A percentile compares a stretch with the other conserved stretches of the same genome.
These are phyloP conservation scores for Diuraphis noxia DNA, from an alignment of 1,140 invertebrate species.

Conservation along the genomic window DNA sequence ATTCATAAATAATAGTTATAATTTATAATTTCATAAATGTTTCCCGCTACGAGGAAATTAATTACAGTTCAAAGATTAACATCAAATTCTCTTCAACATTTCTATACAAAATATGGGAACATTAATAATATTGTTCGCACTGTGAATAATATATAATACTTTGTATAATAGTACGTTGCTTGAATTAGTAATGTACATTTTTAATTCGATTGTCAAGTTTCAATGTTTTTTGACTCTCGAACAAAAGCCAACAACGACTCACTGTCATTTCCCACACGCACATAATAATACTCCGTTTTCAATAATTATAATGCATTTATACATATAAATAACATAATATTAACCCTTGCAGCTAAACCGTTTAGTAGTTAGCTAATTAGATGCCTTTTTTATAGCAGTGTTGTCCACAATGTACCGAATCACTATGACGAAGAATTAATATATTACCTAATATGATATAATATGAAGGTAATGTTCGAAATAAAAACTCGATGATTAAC, in stretches of 20 bases:
- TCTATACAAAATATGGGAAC: not conserved
- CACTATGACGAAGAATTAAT: not conserved
- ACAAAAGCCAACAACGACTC: not conserved
- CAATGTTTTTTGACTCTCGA: not conserved
- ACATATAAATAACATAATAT: not conserved
- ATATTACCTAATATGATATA: too few relatives aligned
- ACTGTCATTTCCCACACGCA: not conserved
- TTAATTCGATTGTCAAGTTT: not conserved
- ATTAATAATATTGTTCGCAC: not conserved
- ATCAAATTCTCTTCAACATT: not conserved
- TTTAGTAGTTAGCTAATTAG: not conserved
- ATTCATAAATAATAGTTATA: too few relatives aligned
- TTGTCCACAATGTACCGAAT: not conserved
- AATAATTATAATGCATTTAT: not conserved
- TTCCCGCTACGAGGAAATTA: not conserved
- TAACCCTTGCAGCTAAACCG: not conserved
- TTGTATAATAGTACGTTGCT: not conserved
- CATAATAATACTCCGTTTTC: not conserved
- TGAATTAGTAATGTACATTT: not conserved
- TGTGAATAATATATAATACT: not conserved
- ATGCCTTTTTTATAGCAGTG: not conserved
- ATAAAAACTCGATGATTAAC: not conserved
- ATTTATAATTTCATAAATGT: too few relatives aligned
- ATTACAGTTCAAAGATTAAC: not conserved
- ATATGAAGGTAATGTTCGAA: not conserved